phyloP scores from a whole-genome alignment of 2,888 invertebrate species.

The Selenia dentaria region DNA sequence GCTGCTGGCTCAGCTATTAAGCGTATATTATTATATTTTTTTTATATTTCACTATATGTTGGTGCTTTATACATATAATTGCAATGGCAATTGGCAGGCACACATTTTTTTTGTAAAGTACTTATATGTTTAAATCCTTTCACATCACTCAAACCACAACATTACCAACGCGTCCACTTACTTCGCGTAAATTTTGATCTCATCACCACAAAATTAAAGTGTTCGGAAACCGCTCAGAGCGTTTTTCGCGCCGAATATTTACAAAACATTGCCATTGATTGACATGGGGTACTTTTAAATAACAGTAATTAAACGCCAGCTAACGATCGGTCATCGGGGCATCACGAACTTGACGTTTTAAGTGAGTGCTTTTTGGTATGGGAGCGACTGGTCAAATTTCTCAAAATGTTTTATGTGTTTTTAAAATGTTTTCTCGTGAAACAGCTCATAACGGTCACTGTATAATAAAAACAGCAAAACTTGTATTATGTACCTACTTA shows the following conservation, averaged over 20 bases:
- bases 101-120: too few relatives aligned
- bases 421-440: too few relatives aligned
- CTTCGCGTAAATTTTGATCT: constrained; percentile 15
- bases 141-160: constrained; percentile 4
- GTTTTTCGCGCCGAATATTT: constrained; percentile 42
- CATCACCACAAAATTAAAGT: constrained; percentile 31
- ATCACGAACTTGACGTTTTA: constrained; percentile 57
- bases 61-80: too few relatives aligned
- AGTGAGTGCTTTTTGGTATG: constrained; percentile 45
- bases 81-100: too few relatives aligned
- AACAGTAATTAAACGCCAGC: constrained; percentile 69
- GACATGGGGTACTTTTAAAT: constrained; percentile 68
- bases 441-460: too few relatives aligned
- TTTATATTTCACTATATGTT: too few relatives aligned
- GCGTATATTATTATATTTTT: too few relatives aligned
- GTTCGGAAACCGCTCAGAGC: constrained; percentile 25
- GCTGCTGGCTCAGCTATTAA: too few relatives aligned
- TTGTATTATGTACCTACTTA: too few relatives aligned
- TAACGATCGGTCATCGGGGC: constrained; percentile 63
- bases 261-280: constrained; percentile 55
- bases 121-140: too few relatives aligned
- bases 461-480: too few relatives aligned
- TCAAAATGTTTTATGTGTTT: not conserved
- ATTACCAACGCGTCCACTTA: constrained; percentile 6
- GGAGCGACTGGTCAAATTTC: constrained; percentile 2